phyloP scores from a whole-genome alignment of 2,113 vertebrate genomes.

The Mobula birostris region DNA sequence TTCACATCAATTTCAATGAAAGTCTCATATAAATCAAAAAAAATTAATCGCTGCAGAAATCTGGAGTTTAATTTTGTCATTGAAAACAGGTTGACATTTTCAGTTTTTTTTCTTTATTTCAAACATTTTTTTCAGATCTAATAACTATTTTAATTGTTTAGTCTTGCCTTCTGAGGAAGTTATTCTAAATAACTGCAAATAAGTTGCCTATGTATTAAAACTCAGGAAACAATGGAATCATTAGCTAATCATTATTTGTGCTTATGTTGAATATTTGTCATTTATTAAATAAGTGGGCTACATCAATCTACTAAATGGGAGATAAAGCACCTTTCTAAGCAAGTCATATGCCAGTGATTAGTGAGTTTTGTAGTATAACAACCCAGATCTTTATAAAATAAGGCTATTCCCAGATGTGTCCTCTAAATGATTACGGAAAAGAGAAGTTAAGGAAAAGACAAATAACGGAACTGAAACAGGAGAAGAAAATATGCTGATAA shows the following conservation, averaged over 20 bases:
- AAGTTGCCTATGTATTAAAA: not conserved
- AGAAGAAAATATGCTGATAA: not conserved
- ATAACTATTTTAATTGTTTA: not conserved
- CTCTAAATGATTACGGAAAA: no score
- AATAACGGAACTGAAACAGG: no score
- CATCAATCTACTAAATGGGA: not conserved
- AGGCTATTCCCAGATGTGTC: not conserved
- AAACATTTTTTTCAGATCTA: not conserved
- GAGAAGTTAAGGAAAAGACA: no score
- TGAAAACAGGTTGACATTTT: not conserved
- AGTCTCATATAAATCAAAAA: not conserved
- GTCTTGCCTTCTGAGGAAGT: not conserved
- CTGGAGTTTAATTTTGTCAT: not conserved
- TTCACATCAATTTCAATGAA: not conserved
- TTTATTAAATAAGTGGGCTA: not conserved
- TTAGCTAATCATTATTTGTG: not conserved
- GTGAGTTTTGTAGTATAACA: not conserved
- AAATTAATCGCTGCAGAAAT: not conserved
- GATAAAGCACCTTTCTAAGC: not conserved
- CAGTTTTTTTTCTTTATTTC: not conserved
- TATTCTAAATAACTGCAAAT: not conserved
- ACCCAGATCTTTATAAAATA: not conserved
- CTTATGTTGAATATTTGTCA: not conserved
- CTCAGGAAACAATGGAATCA: not conserved
- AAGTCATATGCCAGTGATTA: not conserved